These are phyloP conservation scores for Gobio gobio DNA, from an alignment of 2,113 vertebrate genomes.

Conservation along the genomic window DNA sequence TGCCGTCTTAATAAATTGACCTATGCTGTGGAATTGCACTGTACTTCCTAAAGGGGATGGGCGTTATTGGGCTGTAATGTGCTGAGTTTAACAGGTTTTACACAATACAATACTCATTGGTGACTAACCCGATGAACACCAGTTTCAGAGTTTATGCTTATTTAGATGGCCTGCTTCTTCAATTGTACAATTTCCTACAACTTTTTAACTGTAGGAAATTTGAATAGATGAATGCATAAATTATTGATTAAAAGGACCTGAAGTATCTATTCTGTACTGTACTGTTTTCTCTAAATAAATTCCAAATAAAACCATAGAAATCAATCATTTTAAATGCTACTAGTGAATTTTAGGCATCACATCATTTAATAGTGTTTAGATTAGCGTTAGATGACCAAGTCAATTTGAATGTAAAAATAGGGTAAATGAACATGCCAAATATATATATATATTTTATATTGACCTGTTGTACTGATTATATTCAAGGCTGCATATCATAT, in stretches of 20 bases:
- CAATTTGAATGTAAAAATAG: background rate
- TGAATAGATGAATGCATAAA: too few relatives aligned
- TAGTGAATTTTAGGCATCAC: too few relatives aligned
- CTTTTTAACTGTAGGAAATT: background rate
- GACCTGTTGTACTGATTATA: too few relatives aligned
- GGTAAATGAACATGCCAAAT: background rate
- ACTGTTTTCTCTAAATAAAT: background rate
- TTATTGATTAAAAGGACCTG: background rate
- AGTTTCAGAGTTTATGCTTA: background rate
- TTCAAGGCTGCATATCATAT: background rate
- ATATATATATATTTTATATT: too few relatives aligned
- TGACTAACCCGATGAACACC: too few relatives aligned
- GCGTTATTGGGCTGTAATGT: conserved; percentile 39
- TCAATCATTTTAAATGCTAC: background rate
- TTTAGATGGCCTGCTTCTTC: background rate
- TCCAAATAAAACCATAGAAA: background rate
- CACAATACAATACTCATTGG: background rate
- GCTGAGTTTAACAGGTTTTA: conserved; percentile 47
- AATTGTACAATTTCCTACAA: background rate
- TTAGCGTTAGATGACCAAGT: background rate
- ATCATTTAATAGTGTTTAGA: background rate
- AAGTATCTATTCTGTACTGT: background rate
- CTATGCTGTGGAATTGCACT: conserved; percentile 5
- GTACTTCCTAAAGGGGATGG: conserved; percentile 39
- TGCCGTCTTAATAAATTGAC: conserved; percentile 37